Percentiles rank a stretch among this genome's conserved stretches.
phyloP scores from a whole-genome alignment of 2,113 vertebrate genomes.

The Orthonyx spaldingii region DNA sequence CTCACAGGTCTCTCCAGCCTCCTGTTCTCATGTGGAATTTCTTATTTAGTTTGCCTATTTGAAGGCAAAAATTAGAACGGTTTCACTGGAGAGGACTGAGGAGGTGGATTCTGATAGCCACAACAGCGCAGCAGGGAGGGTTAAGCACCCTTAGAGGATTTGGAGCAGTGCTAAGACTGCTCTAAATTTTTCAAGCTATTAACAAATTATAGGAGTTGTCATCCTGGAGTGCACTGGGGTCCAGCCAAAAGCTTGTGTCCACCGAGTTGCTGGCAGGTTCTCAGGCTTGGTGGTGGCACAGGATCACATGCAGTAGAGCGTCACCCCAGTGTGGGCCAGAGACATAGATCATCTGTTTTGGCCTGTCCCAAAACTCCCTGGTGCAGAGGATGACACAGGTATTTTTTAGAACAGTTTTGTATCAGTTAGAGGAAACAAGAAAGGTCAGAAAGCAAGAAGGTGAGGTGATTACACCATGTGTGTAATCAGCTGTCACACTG shows the following conservation, averaged over 20 bases:
- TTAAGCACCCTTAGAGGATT: not conserved
- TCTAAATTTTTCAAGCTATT: not conserved
- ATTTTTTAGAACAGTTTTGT: not conserved
- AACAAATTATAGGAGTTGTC: not conserved
- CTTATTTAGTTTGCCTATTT: not conserved
- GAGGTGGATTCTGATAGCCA: not conserved
- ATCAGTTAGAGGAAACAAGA: not conserved
- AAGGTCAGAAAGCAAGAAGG: not conserved
- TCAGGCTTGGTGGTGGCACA: not conserved
- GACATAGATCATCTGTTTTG: not conserved
- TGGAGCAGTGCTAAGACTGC: not conserved
- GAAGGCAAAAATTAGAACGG: not conserved
- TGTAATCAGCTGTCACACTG: not conserved
- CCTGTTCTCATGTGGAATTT: not conserved
- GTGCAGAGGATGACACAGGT: not conserved
- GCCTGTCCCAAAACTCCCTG: not conserved
- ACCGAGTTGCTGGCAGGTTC: not conserved
- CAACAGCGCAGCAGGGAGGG: not conserved
- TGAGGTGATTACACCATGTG: not conserved
- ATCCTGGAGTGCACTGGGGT: not conserved
- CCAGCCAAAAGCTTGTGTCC: not conserved
- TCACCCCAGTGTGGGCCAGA: not conserved
- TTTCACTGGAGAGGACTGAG: not conserved
- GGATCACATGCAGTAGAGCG: not conserved
- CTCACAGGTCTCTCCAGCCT: not conserved